Percentiles rank a stretch among this genome's conserved stretches.
Conservation (phyloP, 1,140 invertebrate species). For the Sycobia sp. region DNA sequence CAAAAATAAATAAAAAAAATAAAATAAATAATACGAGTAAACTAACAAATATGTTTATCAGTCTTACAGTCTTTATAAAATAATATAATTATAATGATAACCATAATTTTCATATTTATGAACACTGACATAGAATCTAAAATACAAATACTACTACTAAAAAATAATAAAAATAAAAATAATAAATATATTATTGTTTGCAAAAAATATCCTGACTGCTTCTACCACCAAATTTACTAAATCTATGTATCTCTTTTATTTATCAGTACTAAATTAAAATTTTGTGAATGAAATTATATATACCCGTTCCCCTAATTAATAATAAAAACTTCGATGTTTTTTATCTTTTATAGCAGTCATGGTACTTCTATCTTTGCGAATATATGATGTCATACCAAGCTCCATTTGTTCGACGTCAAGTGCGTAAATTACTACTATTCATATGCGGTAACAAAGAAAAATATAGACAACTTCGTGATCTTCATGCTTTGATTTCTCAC, state of each 20-base stretch:
- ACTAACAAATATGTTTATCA: no score
- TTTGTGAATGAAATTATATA: no score
- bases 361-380: constrained; percentile 87
- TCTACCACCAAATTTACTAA: no score
- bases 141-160: no score
- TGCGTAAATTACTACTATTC: constrained; percentile 87
- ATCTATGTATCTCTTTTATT: no score
- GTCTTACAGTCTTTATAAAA: no score
- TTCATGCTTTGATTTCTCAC: constrained; percentile 86
- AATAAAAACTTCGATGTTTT: not conserved
- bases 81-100: not conserved
- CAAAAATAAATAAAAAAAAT: not conserved
- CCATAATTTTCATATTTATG: not conserved
- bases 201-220: no score
- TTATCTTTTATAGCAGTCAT: constrained; percentile 58
- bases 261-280: no score
- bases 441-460: constrained; percentile 96
- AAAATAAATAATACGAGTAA: not conserved
- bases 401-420: constrained; percentile 77
- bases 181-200: no score
- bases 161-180: no score
- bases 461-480: constrained; percentile 90
- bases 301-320: no score
- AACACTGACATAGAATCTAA: no score
- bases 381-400: constrained; percentile 95